Evolutionary conservation across 2,888 invertebrate species (phyloP).

Genomic region (Aproaerema taeniolella): DNA sequence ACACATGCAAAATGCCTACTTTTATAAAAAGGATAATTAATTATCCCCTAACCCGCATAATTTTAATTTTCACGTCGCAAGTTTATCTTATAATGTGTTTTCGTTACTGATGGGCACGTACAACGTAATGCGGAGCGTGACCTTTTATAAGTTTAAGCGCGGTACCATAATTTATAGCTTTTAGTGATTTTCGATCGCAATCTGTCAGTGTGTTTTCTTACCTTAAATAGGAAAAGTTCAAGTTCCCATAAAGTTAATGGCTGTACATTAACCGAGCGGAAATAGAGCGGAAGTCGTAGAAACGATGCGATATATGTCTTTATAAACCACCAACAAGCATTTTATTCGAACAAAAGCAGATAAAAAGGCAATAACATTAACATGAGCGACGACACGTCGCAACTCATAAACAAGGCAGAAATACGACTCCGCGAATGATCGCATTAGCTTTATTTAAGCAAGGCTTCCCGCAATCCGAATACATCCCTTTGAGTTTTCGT

Average conservation of each 20-base stretch:
- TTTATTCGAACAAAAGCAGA: not conserved
- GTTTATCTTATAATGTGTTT: conserved; percentile 12
- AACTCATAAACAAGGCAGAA: conserved; percentile 1
- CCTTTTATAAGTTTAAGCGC: conserved; percentile 3
- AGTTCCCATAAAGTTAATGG: not conserved
- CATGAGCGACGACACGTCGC: not conserved
- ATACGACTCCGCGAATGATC: conserved; percentile 8
- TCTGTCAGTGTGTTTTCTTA: not conserved
- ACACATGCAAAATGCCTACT: conserved; percentile 14
- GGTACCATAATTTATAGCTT: conserved; percentile 1
- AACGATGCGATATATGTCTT: too few species aligned
- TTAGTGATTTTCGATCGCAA: not conserved
- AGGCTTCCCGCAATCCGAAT: conserved; percentile 8
- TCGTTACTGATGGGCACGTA: conserved; percentile 3
- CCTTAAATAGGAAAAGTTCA: not conserved
- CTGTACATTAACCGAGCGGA: not conserved
- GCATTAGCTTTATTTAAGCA: conserved; percentile 16
- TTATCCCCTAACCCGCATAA: conserved; percentile 15
- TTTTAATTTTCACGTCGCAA: conserved; percentile 12
- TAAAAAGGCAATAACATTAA: conserved; percentile 2
- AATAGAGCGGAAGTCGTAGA: not conserved
- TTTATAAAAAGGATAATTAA: conserved; percentile 13
- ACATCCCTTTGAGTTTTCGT: conserved; percentile 20
- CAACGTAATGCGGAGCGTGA: conserved; percentile 4
- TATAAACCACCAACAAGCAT: not conserved